Conservation (phyloP, 2,888 invertebrate genomes). For the Andrena hattorfiana region DNA sequence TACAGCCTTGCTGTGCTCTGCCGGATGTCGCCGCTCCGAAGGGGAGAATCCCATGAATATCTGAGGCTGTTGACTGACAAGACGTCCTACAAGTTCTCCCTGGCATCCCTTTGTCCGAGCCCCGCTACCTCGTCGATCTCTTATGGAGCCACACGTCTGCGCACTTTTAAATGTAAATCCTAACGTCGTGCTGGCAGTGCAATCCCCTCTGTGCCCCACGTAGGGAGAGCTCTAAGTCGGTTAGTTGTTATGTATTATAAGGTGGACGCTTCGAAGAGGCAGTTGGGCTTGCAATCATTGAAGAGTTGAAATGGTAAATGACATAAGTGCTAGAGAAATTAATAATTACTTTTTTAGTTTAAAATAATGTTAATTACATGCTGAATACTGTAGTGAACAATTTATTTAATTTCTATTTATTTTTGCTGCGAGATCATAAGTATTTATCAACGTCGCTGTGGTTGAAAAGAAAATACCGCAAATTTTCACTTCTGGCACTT, state of each 20-base stretch:
- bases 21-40: slow-evolving; percentile 35
- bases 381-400: too few relatives aligned
- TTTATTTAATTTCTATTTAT: too few relatives aligned
- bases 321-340: too few relatives aligned
- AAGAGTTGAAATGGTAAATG: too few relatives aligned
- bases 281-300: neutral
- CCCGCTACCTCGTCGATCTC: neutral
- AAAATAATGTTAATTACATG: too few relatives aligned
- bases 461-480: too few relatives aligned
- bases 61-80: slow-evolving; percentile 73
- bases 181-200: neutral
- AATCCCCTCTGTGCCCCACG: neutral
- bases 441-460: too few relatives aligned
- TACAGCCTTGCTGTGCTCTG: slow-evolving; percentile 47
- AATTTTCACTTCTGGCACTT: too few relatives aligned
- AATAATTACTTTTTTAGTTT: too few relatives aligned
- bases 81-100: slow-evolving; percentile 74
- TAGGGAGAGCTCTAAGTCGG: neutral
- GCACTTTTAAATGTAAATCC: slow-evolving; percentile 6
- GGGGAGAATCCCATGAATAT: slow-evolving; percentile 71
- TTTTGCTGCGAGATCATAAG: too few relatives aligned
- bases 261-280: too few relatives aligned
- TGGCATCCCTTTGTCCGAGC: slow-evolving; percentile 24
- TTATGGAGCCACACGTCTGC: neutral
- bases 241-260: neutral